Percentiles rank a stretch among this genome's conserved stretches.
These are phyloP conservation scores for Gambusia holbrooki DNA, from an alignment of 2,113 vertebrate species.

Conservation along the genomic window DNA sequence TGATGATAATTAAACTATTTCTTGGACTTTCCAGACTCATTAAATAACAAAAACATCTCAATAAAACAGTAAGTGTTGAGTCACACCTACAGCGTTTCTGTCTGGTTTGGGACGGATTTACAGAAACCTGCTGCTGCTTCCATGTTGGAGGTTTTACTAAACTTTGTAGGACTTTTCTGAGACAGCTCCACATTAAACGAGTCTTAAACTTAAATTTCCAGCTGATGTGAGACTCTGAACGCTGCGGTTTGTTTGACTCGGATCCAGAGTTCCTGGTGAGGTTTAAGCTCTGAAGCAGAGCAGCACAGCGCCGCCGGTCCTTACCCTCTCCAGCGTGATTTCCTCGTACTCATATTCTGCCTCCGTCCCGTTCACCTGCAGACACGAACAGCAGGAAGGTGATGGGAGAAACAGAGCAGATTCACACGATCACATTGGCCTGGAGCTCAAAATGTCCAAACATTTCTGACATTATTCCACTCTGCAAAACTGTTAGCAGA, in stretches of 20 bases:
- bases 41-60: background rate
- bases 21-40: background rate
- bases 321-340: constrained; percentile 97
- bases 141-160: background rate
- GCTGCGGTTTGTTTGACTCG: background rate
- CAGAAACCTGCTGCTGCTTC: background rate
- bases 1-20: background rate
- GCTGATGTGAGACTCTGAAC: background rate
- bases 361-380: constrained; percentile 95
- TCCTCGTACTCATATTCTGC: constrained; percentile 98
- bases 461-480: no score
- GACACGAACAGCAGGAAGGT: background rate
- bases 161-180: background rate
- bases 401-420: no score
- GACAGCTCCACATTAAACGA: background rate
- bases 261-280: background rate
- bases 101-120: no score
- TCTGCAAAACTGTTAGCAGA: no score
- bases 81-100: no score
- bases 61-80: no score
- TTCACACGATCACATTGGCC: no score
- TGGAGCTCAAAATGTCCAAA: no score
- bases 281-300: no score
- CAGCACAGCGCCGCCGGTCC: background rate
- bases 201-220: background rate